Percentiles rank a stretch among this genome's conserved stretches.
Conservation (phyloP, 2,888 invertebrate species). For the Cerastoderma edule region DNA sequence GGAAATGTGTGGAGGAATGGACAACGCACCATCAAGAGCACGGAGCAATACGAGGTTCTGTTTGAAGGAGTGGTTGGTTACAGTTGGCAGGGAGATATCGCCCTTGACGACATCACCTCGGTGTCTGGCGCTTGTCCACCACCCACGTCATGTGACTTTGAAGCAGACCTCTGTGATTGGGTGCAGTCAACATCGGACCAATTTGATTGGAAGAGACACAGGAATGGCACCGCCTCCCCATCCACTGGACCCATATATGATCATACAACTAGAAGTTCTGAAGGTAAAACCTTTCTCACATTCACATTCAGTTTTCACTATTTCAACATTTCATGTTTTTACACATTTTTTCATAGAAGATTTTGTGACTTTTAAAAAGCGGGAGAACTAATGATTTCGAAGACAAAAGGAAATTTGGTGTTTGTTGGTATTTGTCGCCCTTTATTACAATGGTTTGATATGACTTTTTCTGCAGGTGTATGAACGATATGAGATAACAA, state of each 20-base stretch:
- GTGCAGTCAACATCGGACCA: constrained; percentile 67
- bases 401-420: no score
- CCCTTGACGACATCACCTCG: constrained; percentile 78
- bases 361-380: not conserved
- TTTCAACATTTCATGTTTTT: not conserved
- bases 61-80: constrained; percentile 81
- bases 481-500: no score
- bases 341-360: not conserved
- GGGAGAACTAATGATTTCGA: no score
- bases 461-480: no score
- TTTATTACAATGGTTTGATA: no score
- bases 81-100: constrained; percentile 78
- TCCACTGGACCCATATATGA: constrained; percentile 73
- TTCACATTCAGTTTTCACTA: not conserved
- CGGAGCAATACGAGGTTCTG: constrained; percentile 70
- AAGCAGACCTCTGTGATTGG: constrained; percentile 76
- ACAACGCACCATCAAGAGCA: constrained; percentile 64
- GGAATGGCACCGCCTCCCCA: constrained; percentile 64
- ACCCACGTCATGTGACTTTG: constrained; percentile 76
- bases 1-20: constrained; percentile 76
- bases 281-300: constrained; percentile 55
- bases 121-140: constrained; percentile 65
- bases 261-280: constrained; percentile 71
- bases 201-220: constrained; percentile 74
- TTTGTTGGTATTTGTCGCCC: no score